Evolutionary conservation across 2,113 vertebrate genomes (phyloP).

Genomic region (Sinocyclocheilus rhinocerous): DNA sequence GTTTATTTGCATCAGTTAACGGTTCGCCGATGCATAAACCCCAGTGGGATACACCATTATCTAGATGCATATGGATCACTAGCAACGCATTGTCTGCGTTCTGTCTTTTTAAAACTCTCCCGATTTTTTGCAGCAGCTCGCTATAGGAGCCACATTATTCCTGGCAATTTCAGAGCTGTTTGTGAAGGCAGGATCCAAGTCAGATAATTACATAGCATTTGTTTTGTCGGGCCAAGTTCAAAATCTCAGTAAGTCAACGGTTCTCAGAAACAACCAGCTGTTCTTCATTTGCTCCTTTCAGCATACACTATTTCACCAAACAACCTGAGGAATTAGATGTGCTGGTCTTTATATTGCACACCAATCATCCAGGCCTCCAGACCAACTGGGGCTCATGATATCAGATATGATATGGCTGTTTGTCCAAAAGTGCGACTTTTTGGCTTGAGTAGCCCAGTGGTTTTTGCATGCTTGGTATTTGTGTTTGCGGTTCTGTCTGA

Average conservation of each 20-base stretch:
- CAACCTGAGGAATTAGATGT: not conserved
- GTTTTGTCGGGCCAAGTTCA: conserved; percentile 3
- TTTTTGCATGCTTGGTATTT: not conserved
- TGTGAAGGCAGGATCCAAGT: not conserved
- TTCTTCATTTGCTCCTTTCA: conserved; percentile 10
- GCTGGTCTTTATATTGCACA: not conserved
- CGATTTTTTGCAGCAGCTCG: not conserved
- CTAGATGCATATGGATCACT: not conserved
- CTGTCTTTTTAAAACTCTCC: conserved; percentile 10
- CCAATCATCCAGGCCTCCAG: not conserved
- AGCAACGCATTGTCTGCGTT: not conserved
- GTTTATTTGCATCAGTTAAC: conserved; percentile 11
- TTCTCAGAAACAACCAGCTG: not conserved
- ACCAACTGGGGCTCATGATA: not conserved
- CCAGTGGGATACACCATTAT: conserved; percentile 5
- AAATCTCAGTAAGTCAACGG: not conserved
- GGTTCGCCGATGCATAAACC: not conserved
- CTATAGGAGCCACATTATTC: not conserved
- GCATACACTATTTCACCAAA: not conserved
- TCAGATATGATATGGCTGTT: not conserved
- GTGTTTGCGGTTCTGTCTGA: not conserved
- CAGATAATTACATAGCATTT: not conserved
- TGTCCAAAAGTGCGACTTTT: not conserved
- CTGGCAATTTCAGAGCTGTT: conserved; percentile 15
- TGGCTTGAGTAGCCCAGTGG: not conserved